phyloP scores from a whole-genome alignment of 2,113 vertebrate species.

The Vanacampus margaritifer region DNA sequence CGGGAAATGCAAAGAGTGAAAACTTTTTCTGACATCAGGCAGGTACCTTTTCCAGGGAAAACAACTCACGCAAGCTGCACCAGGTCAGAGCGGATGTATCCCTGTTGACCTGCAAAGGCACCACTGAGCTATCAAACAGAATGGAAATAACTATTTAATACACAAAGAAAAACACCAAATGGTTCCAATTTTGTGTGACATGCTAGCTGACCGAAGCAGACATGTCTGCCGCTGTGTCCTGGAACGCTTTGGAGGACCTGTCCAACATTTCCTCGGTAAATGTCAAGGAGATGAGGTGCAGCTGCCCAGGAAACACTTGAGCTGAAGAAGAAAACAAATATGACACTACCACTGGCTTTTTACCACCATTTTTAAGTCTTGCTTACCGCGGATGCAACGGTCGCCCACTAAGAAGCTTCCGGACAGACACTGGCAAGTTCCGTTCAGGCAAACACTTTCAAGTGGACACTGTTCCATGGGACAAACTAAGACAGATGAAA shows the following conservation, averaged over 20 bases:
- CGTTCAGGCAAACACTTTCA: constrained; percentile 53
- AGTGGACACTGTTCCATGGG: constrained; percentile 49
- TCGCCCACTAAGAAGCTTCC: constrained; percentile 46
- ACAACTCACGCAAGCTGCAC: constrained; percentile 59
- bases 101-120: constrained; percentile 14
- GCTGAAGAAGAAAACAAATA: constrained; percentile 36
- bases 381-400: constrained; percentile 59
- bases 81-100: constrained; percentile 56
- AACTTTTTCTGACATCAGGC: not conserved
- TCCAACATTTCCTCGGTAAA: constrained; percentile 57
- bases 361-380: not conserved
- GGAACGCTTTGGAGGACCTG: constrained; percentile 52
- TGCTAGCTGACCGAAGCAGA: constrained; percentile 36
- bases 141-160: not conserved
- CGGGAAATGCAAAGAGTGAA: not conserved
- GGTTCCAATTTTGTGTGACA: not conserved
- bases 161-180: not conserved
- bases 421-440: constrained; percentile 65
- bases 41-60: not conserved
- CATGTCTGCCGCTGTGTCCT: constrained; percentile 20
- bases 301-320: constrained; percentile 66
- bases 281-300: constrained; percentile 35
- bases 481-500: constrained; percentile 54
- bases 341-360: not conserved
- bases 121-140: constrained; percentile 45